A percentile compares a stretch with the other conserved stretches of the same genome.
phyloP scores from a whole-genome alignment of 2,888 invertebrate species.

The Limnephilus rhombicus region DNA sequence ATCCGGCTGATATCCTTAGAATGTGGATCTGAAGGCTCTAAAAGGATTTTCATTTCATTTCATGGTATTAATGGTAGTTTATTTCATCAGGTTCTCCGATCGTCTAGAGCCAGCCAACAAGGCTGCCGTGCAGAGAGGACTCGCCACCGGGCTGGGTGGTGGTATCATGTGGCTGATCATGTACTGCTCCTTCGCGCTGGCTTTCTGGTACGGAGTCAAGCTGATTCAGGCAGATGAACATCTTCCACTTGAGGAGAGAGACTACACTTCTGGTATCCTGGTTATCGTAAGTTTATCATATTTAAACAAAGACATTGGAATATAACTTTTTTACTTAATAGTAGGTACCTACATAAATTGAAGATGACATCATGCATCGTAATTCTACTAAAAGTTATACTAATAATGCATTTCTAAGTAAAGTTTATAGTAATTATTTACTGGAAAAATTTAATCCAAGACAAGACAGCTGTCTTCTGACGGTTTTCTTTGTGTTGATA shows the following conservation, averaged over 20 bases:
- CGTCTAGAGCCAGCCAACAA: constrained; percentile 80
- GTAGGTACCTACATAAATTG: neutral
- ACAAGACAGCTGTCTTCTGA: neutral
- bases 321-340: neutral
- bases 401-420: neutral
- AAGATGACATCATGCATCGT: neutral
- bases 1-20: too few species aligned
- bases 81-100: constrained; percentile 73
- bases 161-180: constrained; percentile 87
- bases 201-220: constrained; percentile 87
- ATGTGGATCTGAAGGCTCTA: too few species aligned
- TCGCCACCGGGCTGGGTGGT: constrained; percentile 83
- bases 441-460: neutral
- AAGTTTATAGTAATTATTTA: neutral
- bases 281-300: constrained; percentile 79
- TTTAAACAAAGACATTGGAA: neutral
- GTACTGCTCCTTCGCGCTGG: constrained; percentile 84
- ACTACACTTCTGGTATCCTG: constrained; percentile 83
- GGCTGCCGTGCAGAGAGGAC: constrained; percentile 81
- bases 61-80: neutral
- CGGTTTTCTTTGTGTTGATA: neutral
- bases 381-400: neutral
- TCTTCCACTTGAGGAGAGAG: constrained; percentile 77
- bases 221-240: constrained; percentile 81
- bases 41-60: neutral